A percentile compares a stretch with the other conserved stretches of the same genome.
Conservation (phyloP, 2,113 vertebrate genomes). For the Ptychochromis oligacanthus region DNA sequence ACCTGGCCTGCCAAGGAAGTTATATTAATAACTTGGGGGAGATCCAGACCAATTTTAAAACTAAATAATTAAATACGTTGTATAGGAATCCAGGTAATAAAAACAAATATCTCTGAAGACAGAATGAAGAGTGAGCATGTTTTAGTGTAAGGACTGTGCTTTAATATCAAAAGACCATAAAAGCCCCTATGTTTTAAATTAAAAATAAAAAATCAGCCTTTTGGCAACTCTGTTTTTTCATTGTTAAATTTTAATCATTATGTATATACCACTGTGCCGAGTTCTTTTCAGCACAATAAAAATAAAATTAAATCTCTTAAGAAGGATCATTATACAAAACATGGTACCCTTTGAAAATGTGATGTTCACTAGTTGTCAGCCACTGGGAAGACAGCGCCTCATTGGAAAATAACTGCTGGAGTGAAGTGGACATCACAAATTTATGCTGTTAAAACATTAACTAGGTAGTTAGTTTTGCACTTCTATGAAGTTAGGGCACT, state of each 20-base stretch:
- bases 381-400: neutral
- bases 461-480: conserved; percentile 5
- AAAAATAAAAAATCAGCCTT: neutral
- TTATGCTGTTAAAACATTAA: conserved; percentile 12
- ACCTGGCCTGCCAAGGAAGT: neutral
- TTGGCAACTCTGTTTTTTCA: neutral
- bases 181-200: neutral
- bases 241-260: too few species aligned
- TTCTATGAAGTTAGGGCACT: neutral
- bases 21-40: neutral
- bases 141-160: neutral
- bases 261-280: too few species aligned
- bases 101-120: neutral
- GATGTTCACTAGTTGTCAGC: conserved; percentile 2
- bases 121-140: neutral
- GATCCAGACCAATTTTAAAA: neutral
- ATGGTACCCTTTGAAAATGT: neutral
- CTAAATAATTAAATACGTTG: neutral
- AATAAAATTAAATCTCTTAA: neutral
- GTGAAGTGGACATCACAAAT: conserved; percentile 7
- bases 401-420: conserved; percentile 3
- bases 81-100: neutral
- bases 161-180: neutral
- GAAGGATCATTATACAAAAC: neutral
- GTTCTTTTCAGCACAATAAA: neutral